phyloP scores from a whole-genome alignment of 2,888 invertebrate species.

The Cryptophagus acutangulus region DNA sequence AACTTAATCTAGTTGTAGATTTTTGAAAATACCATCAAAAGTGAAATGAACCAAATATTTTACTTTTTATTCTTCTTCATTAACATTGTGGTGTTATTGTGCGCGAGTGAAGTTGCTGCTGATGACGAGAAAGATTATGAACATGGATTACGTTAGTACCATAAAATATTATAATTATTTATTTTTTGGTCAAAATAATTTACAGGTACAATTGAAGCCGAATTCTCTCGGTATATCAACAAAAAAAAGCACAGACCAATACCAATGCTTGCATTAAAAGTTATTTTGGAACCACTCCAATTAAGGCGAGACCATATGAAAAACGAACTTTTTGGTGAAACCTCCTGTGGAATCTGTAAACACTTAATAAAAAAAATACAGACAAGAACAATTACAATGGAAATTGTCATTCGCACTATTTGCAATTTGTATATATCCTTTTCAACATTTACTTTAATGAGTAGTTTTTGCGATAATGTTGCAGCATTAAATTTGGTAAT shows the following conservation, averaged over 20 bases:
- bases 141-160: neutral
- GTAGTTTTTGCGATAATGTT: too few species aligned
- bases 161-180: conserved; percentile 23
- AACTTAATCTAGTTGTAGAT: too few species aligned
- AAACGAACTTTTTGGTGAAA: conserved; percentile 4
- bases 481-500: too few species aligned
- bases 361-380: conserved; percentile 21
- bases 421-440: conserved; percentile 26
- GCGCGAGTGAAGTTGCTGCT: too few species aligned
- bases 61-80: too few species aligned
- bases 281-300: conserved; percentile 8
- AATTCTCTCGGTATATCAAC: too few species aligned
- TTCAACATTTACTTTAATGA: conserved; percentile 21
- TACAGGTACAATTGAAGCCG: too few species aligned
- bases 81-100: too few species aligned
- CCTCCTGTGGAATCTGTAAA: conserved; percentile 22
- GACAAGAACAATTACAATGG: conserved; percentile 12
- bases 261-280: conserved; percentile 2
- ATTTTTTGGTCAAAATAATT: too few species aligned
- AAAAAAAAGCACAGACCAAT: conserved; percentile 3
- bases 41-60: too few species aligned
- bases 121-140: neutral
- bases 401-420: conserved; percentile 19
- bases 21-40: too few species aligned
- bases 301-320: neutral